Evolutionary conservation across 2,888 invertebrate species (phyloP), one percentile per base, ranked within the genome.

Genomic region (Agrochola litura): DNA sequence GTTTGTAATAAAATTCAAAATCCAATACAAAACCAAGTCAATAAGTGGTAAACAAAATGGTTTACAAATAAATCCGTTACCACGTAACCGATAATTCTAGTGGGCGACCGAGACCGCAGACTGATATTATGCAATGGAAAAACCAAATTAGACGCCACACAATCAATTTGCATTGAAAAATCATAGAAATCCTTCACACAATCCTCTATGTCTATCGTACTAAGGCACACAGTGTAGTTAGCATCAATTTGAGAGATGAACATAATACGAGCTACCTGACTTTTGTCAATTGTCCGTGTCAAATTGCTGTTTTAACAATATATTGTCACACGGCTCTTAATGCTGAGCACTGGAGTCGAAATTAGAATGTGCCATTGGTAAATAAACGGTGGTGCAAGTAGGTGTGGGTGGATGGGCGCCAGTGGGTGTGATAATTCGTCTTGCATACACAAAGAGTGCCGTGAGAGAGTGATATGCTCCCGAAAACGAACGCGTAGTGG

Each of bases 341-440:
- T 89, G 88, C 83, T 81, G 76, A 75, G 89, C 80, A 81, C 73
- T 93, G 92, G 89, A 89, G 94, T 92, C 86, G 90, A 93, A 90
- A 92, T 91, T 95, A 88, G 90, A 89, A 86, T 89, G 90, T 87
- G 89, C 87, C 88, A 89, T 86, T 82, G 82, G 89, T 87, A 88
- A 90, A 91, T 90, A 90, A 88, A 92, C 90, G 89, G 89, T 92
- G 91, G 91, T 89, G 88, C 82, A 79, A 88, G 90, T 89, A 84
- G 91, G 91, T 91, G 92, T 92, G 89, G 94, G 94, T 93, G 95
- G 76, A 95, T 89, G 91, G 94, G 93, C 94, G 95, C 94, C 92
- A 89, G 95, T 96, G 95, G 96, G 96, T 93, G 96, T 95, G 96
- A 95, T 96, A 96, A 96, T 96, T 95, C 95, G 92, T 93, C 92